Percentiles rank a stretch among this genome's conserved stretches.
phyloP scores from a whole-genome alignment of 2,888 invertebrate genomes.

The Tolmerus cingulatus region DNA sequence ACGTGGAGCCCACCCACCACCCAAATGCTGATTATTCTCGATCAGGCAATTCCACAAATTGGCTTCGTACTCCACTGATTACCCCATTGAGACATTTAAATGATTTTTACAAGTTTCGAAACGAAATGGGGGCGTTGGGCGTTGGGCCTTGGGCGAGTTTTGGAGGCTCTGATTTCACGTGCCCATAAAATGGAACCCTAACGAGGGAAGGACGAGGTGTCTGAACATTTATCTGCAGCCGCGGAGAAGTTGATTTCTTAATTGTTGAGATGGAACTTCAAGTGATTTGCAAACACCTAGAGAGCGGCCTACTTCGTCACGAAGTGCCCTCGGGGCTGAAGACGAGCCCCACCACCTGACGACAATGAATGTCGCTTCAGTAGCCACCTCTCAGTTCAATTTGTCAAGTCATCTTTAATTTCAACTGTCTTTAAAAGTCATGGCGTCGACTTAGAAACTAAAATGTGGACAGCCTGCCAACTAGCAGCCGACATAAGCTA shows the following conservation, averaged over 20 bases:
- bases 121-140: background rate
- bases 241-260: background rate
- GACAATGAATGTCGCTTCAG: background rate
- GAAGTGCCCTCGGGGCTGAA: background rate
- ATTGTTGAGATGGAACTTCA: background rate
- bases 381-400: background rate
- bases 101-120: background rate
- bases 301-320: background rate
- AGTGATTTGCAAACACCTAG: constrained; percentile 9
- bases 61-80: background rate
- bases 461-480: background rate
- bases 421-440: background rate
- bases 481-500: background rate
- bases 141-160: background rate
- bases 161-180: background rate
- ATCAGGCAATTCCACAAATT: background rate
- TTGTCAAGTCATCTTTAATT: constrained; percentile 30
- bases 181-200: background rate
- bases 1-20: background rate
- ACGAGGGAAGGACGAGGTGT: background rate
- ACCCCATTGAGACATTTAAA: constrained; percentile 10
- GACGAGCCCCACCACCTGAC: background rate
- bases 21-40: background rate
- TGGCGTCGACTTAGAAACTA: background rate
- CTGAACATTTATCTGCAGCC: background rate